These are phyloP conservation scores for Buceros bicornis DNA, from an alignment of 2,797 vertebrate genomes.

Conservation along the genomic window DNA sequence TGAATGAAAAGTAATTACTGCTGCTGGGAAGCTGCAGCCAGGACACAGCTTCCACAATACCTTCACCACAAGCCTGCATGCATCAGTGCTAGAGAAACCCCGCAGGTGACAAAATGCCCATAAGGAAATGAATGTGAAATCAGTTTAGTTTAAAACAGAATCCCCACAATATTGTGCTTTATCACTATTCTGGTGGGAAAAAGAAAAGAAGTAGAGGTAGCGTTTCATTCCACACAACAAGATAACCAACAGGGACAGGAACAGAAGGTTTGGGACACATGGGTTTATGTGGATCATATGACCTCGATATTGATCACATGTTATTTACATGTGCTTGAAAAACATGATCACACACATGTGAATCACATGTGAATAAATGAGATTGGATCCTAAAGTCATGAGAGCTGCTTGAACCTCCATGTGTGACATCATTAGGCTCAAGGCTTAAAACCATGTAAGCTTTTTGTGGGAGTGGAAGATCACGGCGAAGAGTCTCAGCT, in stretches of 20 bases:
- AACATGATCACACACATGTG: background rate
- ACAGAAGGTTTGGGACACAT: slow-evolving; percentile 19
- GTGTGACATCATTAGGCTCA: background rate
- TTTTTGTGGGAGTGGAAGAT: background rate
- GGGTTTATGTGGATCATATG: slow-evolving; percentile 19
- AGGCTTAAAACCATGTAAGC: background rate
- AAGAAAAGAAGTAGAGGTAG: background rate
- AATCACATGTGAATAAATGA: slow-evolving; percentile 35
- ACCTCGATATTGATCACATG: slow-evolving; percentile 4
- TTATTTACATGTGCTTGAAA: slow-evolving; percentile 35
- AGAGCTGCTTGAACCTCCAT: slow-evolving; percentile 44
- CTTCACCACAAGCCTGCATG: slow-evolving; percentile 42
- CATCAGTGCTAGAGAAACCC: slow-evolving; percentile 25
- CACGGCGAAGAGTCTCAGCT: background rate
- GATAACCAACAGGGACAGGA: slow-evolving; percentile 7
- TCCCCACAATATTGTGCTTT: background rate
- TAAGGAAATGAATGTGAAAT: slow-evolving; percentile 6
- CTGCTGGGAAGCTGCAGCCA: slow-evolving; percentile 29
- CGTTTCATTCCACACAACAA: background rate
- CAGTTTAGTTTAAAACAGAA: slow-evolving; percentile 26
- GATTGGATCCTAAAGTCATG: slow-evolving; percentile 26
- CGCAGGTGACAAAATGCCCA: background rate
- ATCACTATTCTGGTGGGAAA: background rate
- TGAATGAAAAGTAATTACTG: slow-evolving; percentile 64
- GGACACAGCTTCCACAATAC: slow-evolving; percentile 52